Evolutionary conservation across 2,888 invertebrate genomes (phyloP).

Genomic region (Seira ritae): DNA sequence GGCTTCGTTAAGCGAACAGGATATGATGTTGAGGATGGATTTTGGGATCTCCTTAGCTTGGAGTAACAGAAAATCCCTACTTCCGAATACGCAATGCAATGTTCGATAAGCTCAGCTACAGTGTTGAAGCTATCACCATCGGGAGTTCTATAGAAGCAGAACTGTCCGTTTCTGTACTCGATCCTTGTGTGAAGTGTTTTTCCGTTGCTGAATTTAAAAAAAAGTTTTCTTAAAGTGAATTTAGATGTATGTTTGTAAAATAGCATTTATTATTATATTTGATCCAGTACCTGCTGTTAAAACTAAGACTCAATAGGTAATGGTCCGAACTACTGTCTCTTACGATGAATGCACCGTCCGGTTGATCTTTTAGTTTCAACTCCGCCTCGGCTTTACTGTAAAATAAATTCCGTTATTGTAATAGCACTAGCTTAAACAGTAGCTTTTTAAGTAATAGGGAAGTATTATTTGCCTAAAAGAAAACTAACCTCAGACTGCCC

Average conservation of each 20-base stretch:
- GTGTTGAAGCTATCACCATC: constrained; percentile 79
- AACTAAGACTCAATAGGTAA: constrained; percentile 85
- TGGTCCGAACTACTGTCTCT: constrained; percentile 85
- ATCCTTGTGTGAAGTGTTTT: constrained; percentile 85
- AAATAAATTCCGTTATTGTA: no score
- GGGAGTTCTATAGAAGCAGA: constrained; percentile 78
- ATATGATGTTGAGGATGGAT: constrained; percentile 79
- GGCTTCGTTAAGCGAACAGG: constrained; percentile 86
- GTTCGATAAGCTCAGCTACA: constrained; percentile 84
- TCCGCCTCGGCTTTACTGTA: constrained; percentile 85
- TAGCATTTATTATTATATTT: background rate
- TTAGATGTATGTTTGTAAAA: background rate
- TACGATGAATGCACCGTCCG: constrained; percentile 86
- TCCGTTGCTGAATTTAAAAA: constrained; percentile 76
- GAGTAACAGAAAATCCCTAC: constrained; percentile 85
- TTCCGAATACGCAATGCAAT: constrained; percentile 84
- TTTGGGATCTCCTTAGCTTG: constrained; percentile 81
- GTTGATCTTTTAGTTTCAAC: constrained; percentile 81
- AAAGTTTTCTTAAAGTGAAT: background rate
- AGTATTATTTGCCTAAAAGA: no score
- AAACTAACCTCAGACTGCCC: no score
- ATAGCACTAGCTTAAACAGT: no score
- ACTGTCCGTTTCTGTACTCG: constrained; percentile 83
- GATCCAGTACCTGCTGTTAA: constrained; percentile 78
- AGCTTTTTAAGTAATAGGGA: no score